Base-by-base conservation (phyloP, 1,140 invertebrate species). In the Cyclina sinensis region DNA sequence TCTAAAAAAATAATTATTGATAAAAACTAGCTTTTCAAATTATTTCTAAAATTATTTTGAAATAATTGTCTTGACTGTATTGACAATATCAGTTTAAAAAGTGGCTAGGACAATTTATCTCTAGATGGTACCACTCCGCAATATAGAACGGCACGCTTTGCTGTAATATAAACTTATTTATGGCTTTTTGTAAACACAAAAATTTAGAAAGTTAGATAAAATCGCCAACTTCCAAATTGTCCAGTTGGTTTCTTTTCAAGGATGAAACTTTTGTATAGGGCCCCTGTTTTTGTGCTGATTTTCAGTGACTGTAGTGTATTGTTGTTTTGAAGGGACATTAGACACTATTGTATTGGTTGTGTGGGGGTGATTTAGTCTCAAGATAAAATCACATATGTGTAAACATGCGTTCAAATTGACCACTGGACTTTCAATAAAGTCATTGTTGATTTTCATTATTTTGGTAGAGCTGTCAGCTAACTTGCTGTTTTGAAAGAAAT, bases 361-460 rank as follows among this genome's bases (percentile, higher is more conserved):
- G 57, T 62, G 7, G n/a, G 24, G 21, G 5, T 24, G 27, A n/a
- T 62, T 62, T 24, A 62, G n/a, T 62, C 7, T 21, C 24, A 21
- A 18, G 57, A 62, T 62, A 62, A 62, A 62, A 62, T 62, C 57
- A 62, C 57, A 62, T 62, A 62, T 62, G 57, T 62, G 57, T 62
- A 62, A 62, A 62, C 57, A 62, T 27, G 57, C 57, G 57, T 62
- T 62, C 57, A 62, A 62, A 62, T 62, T 62, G 57, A 62, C 57
- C 57, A 62, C 7, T 62, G 5, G n/a, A 14, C 43, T 27, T 62
- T 27, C 57, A 62, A 62, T 62, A 62, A 62, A 62, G 24, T 24
- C 57, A 62, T 62, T 62, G 57, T 62, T 62, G 24, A 5, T 62
- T 62, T 62, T 62, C 57, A 62, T 62, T 62, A 27, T 27, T 62